Evolutionary conservation across 2,888 invertebrate species (phyloP).

Genomic region (Mythimna impura): DNA sequence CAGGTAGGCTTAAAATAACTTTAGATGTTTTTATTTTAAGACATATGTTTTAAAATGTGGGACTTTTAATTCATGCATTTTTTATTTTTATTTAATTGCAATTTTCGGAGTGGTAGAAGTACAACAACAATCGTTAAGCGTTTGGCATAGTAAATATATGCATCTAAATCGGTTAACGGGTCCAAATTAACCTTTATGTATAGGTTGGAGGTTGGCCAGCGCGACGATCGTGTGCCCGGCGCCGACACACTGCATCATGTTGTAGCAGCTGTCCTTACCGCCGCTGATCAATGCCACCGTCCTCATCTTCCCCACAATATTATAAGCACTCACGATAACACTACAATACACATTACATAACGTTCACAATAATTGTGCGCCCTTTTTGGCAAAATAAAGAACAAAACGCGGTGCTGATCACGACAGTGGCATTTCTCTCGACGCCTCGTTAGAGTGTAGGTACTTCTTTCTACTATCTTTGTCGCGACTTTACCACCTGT

Average conservation of each 20-base stretch:
- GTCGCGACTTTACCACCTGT: constrained; percentile 71
- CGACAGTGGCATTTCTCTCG: constrained; percentile 76
- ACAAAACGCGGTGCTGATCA: constrained; percentile 78
- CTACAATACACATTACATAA: constrained; percentile 86
- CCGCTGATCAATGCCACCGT: constrained; percentile 98
- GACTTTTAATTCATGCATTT: constrained; percentile 28
- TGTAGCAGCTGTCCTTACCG: constrained; percentile 99
- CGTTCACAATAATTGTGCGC: constrained; percentile 82
- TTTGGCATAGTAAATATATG: constrained; percentile 52
- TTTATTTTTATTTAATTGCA: constrained; percentile 2
- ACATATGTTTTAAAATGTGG: constrained; percentile 48
- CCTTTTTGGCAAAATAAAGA: constrained; percentile 76
- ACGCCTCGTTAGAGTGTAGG: constrained; percentile 63
- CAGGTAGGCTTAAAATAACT: constrained; percentile 56
- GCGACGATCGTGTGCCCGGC: constrained; percentile 99
- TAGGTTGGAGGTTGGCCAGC: constrained; percentile 98
- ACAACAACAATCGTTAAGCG: constrained; percentile 32
- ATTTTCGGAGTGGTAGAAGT: background rate
- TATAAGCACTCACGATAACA: constrained; percentile 75
- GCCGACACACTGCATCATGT: constrained; percentile 99
- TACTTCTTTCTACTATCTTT: constrained; percentile 60
- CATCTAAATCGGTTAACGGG: constrained; percentile 66
- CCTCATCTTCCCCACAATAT: constrained; percentile 92
- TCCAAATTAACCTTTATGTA: constrained; percentile 92
- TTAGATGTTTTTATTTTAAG: constrained; percentile 54